Evolutionary conservation across 2,888 invertebrate genomes (phyloP).

Genomic region (Tridacna gigas): DNA sequence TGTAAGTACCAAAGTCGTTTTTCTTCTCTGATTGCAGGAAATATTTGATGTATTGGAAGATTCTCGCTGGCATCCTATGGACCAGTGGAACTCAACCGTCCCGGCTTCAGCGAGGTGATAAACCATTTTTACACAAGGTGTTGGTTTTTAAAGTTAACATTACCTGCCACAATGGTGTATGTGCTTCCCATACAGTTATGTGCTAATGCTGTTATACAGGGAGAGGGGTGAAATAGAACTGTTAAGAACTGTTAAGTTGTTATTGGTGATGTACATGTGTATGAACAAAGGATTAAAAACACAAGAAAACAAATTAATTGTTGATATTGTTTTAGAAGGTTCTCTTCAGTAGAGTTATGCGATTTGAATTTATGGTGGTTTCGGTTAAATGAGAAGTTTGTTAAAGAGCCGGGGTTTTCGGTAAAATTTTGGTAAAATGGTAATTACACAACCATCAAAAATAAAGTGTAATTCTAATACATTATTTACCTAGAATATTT

Average conservation of each 20-base stretch:
- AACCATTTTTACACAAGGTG: constrained; percentile 45
- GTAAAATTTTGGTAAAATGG: too few relatives aligned
- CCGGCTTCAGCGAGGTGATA: constrained; percentile 66
- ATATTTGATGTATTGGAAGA: constrained; percentile 81
- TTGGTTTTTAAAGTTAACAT: constrained; percentile 38
- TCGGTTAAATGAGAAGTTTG: too few relatives aligned
- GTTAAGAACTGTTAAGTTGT: too few relatives aligned
- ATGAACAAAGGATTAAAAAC: constrained; percentile 18
- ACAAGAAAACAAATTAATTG: background rate
- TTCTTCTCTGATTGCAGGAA: constrained; percentile 74
- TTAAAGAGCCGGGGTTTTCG: too few relatives aligned
- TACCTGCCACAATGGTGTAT: constrained; percentile 16
- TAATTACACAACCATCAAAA: too few relatives aligned
- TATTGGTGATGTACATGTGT: constrained; percentile 17
- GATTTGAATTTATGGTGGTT: too few relatives aligned
- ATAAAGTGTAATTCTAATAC: too few relatives aligned
- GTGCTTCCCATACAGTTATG: constrained; percentile 29
- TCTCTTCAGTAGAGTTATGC: background rate
- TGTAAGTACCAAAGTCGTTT: background rate
- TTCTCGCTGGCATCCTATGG: constrained; percentile 82
- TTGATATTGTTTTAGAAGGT: too few relatives aligned
- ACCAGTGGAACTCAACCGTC: constrained; percentile 75
- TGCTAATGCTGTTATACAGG: constrained; percentile 10
- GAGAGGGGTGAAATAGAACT: background rate
- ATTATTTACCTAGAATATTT: too few relatives aligned